Base-by-base conservation (phyloP, 1,140 invertebrate genomes). In the Drosophila arizonae region DNA sequence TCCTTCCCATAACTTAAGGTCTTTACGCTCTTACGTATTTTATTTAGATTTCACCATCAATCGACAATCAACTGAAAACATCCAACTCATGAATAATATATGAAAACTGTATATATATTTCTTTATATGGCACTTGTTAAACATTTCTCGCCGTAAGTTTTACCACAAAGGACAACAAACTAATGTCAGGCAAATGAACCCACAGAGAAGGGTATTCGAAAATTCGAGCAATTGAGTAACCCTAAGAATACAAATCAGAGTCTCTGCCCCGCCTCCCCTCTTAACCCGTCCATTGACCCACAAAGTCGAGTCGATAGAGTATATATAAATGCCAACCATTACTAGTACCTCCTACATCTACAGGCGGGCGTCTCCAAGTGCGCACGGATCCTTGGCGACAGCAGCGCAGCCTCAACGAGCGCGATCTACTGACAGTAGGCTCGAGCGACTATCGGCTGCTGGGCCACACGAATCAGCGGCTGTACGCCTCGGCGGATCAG, bases 381-480 rank as follows among this genome's bases (percentile, higher is more conserved):
- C 90, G 90, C 64, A 86, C 76, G 79, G 85, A 89, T 48, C 90
- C 90, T 11, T 91, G 90, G 90, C 86, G 82, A 26, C 90, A 91
- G 61, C 90, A 91, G 73, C 86, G 90, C 43, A 91, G 90, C 65
- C 90, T 91, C 54, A 91, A 91, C 69, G 90, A 91, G 46, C 90
- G 90, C 56, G 90, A 91, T 62, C 77, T 91, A 21, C 56, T 91
- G 11, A 88, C 81, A 30, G 79, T 79, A 57, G 65, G 63, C 4
- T 58, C 78, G 11, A 71, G 54, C 65, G 86, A 91, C 60, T 79
- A 66, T 41, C 90, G 90, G 6, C 76, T 90, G 68, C 39, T 89
- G 55, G 80, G 72, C 1, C 76, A 87, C 9, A 74, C 66, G 15
- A 91, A 74, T 55, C 89, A 90, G 65, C 74, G 90, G 17, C 81